A percentile compares a stretch with the other conserved stretches of the same genome.
Conservation (phyloP, 37 sponge, comb jelly and placozoan genomes). For the Beroe ovata region DNA sequence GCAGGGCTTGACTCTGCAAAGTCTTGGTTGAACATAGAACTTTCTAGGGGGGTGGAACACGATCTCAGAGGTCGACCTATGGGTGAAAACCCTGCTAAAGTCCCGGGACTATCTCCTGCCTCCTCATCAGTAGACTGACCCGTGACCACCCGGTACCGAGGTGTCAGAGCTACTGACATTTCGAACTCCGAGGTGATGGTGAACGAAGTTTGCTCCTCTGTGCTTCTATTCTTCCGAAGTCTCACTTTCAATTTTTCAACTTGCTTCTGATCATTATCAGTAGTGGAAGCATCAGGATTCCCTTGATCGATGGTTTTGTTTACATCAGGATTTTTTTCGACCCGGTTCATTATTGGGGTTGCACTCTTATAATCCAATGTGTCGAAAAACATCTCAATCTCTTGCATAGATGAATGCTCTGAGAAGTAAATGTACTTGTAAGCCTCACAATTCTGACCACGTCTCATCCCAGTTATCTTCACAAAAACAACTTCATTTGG, state of each 20-base stretch:
- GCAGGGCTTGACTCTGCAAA: not conserved
- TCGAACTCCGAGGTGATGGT: constrained; percentile 42
- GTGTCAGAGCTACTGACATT: not conserved
- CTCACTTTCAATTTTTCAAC: constrained; percentile 17
- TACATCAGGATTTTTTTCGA: not conserved
- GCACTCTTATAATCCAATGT: constrained; percentile 7
- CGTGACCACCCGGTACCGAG: constrained; percentile 25
- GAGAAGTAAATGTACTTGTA: constrained; percentile 54
- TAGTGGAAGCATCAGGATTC: not conserved
- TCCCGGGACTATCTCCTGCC: not conserved
- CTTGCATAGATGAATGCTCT: constrained; percentile 27
- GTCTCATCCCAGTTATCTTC: constrained; percentile 22
- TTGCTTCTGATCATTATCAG: not conserved
- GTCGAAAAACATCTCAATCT: constrained; percentile 45
- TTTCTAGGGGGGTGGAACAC: not conserved
- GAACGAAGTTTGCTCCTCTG: constrained; percentile 11
- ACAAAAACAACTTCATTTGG: constrained; percentile 1
- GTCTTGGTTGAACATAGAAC: not conserved
- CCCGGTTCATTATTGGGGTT: not conserved
- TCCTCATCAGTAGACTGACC: constrained; percentile 35
- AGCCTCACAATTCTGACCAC: not conserved
- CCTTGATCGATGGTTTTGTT: not conserved
- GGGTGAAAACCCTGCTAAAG: not conserved
- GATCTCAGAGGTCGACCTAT: not conserved
- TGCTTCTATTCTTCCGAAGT: not conserved